Evolutionary conservation across 2,888 invertebrate genomes (phyloP), one percentile per base, ranked within the genome.

Genomic region (Salpingus planirostris): DNA sequence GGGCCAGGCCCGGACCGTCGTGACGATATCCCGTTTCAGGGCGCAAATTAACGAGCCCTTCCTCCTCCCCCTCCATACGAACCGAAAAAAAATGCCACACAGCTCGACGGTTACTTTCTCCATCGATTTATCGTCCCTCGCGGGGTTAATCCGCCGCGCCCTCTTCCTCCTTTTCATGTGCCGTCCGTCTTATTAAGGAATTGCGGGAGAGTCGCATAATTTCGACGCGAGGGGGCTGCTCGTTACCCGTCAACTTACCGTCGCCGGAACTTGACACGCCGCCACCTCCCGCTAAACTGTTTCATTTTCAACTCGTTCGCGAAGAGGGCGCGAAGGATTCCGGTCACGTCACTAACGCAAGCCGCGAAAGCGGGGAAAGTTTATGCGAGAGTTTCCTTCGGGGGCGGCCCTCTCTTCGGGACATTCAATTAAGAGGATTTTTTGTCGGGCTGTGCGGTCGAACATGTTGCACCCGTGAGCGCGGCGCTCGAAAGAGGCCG

Each of bases 241-340:
- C 49, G 48, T 54, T 48, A 36, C 43, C 33, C 46, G 54, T 54
- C 54, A 47, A 52, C 47, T 54, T 52, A 54, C 46, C 49, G 54
- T 54, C 52, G 40, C 50, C 47, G 43, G 41, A 42, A 43, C 46
- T 50, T 55, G 52, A 54, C 52, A 48, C 48, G 48, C 46, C 50
- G 53, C 52, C 53, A 48, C 44, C 49, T 52, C 47, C 47, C 47
- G n/a, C n/a, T n/a, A 47, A 36, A 50, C 41, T 47, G 47, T 44
- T 46, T 44, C 48, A 52, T 50, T 52, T 54, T 47, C 48, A 45
- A 46, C 50, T 47, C 43, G 42, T 26, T 35, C 46, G 42, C 48
- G 50, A 49, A 40, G 44, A 49, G 33, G 13, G 31, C 25, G 33
- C 13, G 30, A 10, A 18, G 29, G 21, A 33, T 36, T 33, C 33